These are phyloP conservation scores for Adineta ricciae DNA, from an alignment of 2,888 invertebrate genomes.

Conservation along the genomic window DNA sequence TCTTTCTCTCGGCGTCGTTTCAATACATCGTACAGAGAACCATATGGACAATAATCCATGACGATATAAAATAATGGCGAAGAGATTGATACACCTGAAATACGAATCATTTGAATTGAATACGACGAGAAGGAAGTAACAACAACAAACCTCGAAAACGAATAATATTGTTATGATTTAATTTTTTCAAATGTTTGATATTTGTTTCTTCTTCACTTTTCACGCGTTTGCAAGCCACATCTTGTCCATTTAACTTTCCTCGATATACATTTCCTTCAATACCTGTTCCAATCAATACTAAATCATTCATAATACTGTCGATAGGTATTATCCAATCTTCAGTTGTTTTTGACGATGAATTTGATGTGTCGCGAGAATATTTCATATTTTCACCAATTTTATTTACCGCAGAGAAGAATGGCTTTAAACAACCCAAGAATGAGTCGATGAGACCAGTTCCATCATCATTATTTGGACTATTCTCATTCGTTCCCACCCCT, in stretches of 20 bases:
- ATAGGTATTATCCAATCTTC: constrained; percentile 8
- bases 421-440: constrained; percentile 20
- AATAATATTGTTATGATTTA: constrained; percentile 88
- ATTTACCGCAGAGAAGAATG: background rate
- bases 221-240: constrained; percentile 91
- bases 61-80: constrained; percentile 84
- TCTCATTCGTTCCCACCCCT: background rate
- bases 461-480: background rate
- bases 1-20: constrained; percentile 62
- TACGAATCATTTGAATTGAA: background rate
- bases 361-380: background rate
- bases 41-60: constrained; percentile 95
- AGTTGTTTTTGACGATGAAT: background rate
- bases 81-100: constrained; percentile 65
- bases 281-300: constrained; percentile 83
- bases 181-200: constrained; percentile 75
- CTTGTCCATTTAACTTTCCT: constrained; percentile 65
- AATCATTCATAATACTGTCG: constrained; percentile 56
- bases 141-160: constrained; percentile 58
- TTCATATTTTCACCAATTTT: background rate
- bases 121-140: background rate
- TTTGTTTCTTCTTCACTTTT: constrained; percentile 81
- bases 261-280: constrained; percentile 90
- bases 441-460: background rate
- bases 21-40: constrained; percentile 80